Base-by-base conservation (phyloP, 2,113 vertebrate genomes). In the Cheirogaleus medius region DNA sequence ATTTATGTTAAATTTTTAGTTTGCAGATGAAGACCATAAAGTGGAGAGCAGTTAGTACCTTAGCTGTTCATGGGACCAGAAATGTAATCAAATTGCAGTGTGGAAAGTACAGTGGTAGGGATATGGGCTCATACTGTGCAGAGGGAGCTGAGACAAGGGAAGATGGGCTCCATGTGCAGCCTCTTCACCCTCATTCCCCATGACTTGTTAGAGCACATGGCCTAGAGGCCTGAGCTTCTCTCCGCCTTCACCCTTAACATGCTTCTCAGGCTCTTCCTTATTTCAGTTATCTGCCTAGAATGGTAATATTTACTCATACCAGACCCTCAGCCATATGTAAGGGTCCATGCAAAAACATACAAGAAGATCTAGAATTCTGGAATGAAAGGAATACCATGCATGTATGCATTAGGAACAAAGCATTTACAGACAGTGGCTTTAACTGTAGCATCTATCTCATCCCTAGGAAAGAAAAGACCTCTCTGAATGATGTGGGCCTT, bases 51-150 rank as follows among this genome's bases (percentile, higher is more conserved):
- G 20, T 69, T 11, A 47, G 32, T 20, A 11, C 25, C 52, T 77
- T 7, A 54, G 58, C 2, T 13, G 29, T 58, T 73, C 34, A 73
- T 0, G 1, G 54, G 56, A 69, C 93, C 21, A 20, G 58, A 64
- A 87, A 25, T 74, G 58, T 29, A 20, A 76, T 80, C 54, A 44
- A 80, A 63, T 12, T 2, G 15, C 12, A 11, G 54, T 0, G 1
- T 44, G 58, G n/a, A 3, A 49, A 39, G 60, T 4, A 32, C 0
- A 5, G 0, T 3, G 3, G 34, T 0, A 44, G 78, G 34, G 21
- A 10, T 27, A 23, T 0, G 11, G 32, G 18, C 32, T 87, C 25
- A 6, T 0, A 2, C 3, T 8, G 34, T 25, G 32, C 3, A 10
- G 52, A 74, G 64, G 11, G 39, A n/a, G 34, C 17, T 8, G 84